Evolutionary conservation across 1,140 invertebrate species (phyloP).

Genomic region (Druon quercuslanigerum): DNA sequence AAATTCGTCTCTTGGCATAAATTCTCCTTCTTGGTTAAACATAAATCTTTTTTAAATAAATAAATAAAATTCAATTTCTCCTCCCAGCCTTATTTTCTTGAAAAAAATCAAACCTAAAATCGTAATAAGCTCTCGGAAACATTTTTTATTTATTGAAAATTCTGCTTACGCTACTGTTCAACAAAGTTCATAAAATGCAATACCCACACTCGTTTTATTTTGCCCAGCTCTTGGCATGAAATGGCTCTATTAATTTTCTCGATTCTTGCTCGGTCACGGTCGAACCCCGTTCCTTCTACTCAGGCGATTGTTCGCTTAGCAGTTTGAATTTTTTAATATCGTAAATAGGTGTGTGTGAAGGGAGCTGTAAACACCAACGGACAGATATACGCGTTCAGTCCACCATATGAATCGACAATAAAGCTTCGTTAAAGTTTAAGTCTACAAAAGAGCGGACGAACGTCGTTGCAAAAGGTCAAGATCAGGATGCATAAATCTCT

Average conservation of each 20-base stretch:
- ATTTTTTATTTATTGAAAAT: not conserved
- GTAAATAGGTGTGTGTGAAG: not conserved
- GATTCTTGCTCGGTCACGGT: conserved; percentile 25
- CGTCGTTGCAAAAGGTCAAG: conserved; percentile 12
- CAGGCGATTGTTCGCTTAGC: conserved; percentile 23
- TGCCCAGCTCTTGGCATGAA: not conserved
- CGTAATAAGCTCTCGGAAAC: too few species aligned
- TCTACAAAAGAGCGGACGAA: conserved; percentile 12
- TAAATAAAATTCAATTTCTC: too few species aligned
- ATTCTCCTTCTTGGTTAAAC: too few species aligned
- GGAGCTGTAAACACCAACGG: not conserved
- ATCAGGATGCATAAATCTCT: conserved; percentile 18
- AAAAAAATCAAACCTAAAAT: too few species aligned
- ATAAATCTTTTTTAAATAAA: too few species aligned
- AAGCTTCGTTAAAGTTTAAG: conserved; percentile 1
- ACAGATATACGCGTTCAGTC: not conserved
- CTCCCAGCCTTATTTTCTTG: too few species aligned
- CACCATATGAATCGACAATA: conserved; percentile 4
- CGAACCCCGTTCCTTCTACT: not conserved
- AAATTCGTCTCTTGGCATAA: too few species aligned
- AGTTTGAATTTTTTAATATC: not conserved
- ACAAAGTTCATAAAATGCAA: not conserved
- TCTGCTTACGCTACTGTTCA: not conserved
- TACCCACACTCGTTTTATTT: not conserved
- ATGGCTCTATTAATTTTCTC: conserved; percentile 24